Percentiles rank a stretch among this genome's conserved stretches.
Conservation (phyloP, 2,113 vertebrate species). For the Aramus guarauna region DNA sequence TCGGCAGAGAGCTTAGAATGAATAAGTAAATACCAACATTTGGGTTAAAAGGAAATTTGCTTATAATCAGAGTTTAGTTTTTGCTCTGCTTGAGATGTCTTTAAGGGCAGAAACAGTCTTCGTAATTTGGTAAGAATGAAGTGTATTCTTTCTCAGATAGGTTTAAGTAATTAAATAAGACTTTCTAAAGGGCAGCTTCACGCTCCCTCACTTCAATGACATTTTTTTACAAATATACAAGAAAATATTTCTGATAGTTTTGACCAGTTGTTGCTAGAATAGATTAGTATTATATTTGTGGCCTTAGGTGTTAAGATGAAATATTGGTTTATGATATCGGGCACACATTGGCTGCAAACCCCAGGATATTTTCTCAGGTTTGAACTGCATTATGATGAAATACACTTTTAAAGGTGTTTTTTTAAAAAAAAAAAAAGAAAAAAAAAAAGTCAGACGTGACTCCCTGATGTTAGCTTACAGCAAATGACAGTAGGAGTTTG, state of each 20-base stretch:
- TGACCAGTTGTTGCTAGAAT: not conserved
- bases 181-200: not conserved
- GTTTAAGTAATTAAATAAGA: not conserved
- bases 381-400: not conserved
- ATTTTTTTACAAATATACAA: not conserved
- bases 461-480: not conserved
- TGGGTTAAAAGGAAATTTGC: not conserved
- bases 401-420: not conserved
- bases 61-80: slow-evolving; percentile 7
- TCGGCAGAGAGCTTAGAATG: not conserved
- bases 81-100: not conserved
- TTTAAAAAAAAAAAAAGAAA: not conserved
- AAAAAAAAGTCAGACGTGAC: not conserved
- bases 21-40: not conserved
- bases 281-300: not conserved
- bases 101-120: not conserved
- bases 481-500: not conserved
- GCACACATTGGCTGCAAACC: not conserved
- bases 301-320: not conserved
- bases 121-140: not conserved
- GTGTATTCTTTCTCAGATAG: not conserved
- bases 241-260: not conserved
- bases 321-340: not conserved
- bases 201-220: not conserved
- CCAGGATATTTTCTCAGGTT: not conserved